phyloP scores from a whole-genome alignment of 1,140 invertebrate species.

The Argopecten irradians region DNA sequence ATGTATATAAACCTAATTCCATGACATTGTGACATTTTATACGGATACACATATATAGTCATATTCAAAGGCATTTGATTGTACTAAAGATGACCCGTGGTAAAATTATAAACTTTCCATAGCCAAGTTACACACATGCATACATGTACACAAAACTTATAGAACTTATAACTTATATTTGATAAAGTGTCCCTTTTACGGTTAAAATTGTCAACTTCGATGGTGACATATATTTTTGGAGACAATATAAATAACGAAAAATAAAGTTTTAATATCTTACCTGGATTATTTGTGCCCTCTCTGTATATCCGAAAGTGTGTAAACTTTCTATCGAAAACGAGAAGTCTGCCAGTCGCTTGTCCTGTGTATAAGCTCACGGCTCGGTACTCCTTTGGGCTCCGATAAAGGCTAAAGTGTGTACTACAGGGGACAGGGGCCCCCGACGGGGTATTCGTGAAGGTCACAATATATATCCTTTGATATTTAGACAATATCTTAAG shows the following conservation, averaged over 20 bases:
- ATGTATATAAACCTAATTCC: too few relatives aligned
- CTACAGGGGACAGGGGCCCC: not conserved
- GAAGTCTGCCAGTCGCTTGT: not conserved
- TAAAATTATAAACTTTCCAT: not conserved
- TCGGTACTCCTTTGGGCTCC: slow-evolving; percentile 19
- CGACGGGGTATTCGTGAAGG: not conserved
- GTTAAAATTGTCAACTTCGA: not conserved
- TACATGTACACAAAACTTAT: not conserved
- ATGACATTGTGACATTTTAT: too few relatives aligned
- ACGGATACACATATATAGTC: too few relatives aligned
- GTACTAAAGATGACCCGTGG: not conserved
- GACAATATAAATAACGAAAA: not conserved
- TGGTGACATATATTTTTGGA: not conserved
- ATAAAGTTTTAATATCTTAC: not conserved
- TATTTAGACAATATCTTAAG: too few relatives aligned
- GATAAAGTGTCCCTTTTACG: not conserved
- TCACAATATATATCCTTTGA: too few relatives aligned
- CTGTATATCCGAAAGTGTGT: not conserved
- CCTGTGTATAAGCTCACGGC: not conserved
- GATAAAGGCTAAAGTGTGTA: slow-evolving; percentile 21
- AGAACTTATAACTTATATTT: not conserved
- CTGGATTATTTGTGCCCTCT: not conserved
- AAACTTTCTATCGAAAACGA: slow-evolving; percentile 22
- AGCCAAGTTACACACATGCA: not conserved
- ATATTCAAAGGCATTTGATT: too few relatives aligned